Evolutionary conservation across 2,888 invertebrate genomes (phyloP), one percentile per base, ranked within the genome.

Genomic region (Hoplodrina blanda): DNA sequence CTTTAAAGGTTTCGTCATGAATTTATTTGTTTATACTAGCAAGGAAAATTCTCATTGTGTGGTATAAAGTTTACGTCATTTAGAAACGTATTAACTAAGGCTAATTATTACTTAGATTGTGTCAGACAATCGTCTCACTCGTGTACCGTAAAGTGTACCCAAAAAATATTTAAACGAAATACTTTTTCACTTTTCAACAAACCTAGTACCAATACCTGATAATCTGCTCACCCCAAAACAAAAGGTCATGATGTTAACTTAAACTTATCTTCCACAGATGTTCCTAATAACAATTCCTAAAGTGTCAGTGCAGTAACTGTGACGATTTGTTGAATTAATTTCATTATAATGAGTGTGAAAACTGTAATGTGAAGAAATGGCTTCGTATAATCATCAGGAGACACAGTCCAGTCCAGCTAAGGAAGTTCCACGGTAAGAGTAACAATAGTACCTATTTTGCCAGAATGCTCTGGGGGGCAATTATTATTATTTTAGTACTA

Each of bases 361-460:
- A 85, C 84, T 84, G 82, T 80, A 25, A 78, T 87, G 81, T 92
- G 87, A 89, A 76, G 59, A 81, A 20, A 94, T 94, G 94, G 94
- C 94, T 37, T 91, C 94, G 17, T 92, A 85, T 76, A 93, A 90
- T 81, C 92, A 94, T 64, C 94, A 94, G 70, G 94, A 94, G 80
- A 94, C 94, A 33, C 94, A 94, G 85, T 94, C 94, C 55, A 94
- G 94, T 79, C 94, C 94, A 30, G 94, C 94, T 5, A 93, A 93
- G 84, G 94, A 94, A 73, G 68, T 91, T 25, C 93, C 94, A 30
- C 91, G 94, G 94, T 94, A 88, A 91, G 91, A 61, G 1, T 61
- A 41, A 25, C 0, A 0, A 33, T 49, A 11, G 50, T 54, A n/a
- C n/a, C n/a, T n/a, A 33, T 37, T 17, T 10, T 13, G 13, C 13